Base-by-base conservation (phyloP, 2,113 vertebrate genomes). In the Polypterus senegalus region DNA sequence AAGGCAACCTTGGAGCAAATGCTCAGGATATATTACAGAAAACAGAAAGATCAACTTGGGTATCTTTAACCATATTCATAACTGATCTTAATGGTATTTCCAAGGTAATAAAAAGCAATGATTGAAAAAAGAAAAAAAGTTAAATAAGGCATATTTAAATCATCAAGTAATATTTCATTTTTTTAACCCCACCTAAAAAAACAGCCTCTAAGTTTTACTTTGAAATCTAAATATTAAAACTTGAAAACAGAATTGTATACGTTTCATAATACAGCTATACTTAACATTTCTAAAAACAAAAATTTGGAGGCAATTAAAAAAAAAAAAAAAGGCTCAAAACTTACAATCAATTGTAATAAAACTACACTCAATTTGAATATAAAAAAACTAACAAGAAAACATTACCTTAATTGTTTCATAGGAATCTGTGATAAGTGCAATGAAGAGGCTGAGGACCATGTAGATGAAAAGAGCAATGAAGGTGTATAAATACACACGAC, bases 391-490 rank as follows among this genome's bases (percentile, higher is more conserved):
- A 11, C 11, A 54, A 11, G 2, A 27, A 27, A 27, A 27, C 5
- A 11, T 80, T 86, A 98, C 96, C 91, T 99, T 98, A 75, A 98
- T 94, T 54, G 91, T 98, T 65, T 98, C 92, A 1, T 98, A 98
- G 58, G 96, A 83, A 44, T 97, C 94, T 0, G 94, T 98, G 79
- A 99, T 99, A 63, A 99, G 90, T 3, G 94, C 96, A 57, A 99
- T 99, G 70, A 99, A 99, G 65, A 99, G 93, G 54, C 94, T 97
- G 71, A 99, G 89, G 71, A 99, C 88, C 94, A 98, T 97, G 72
- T 99, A 99, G 74, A 97, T 97, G 62, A 98, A 98, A 47, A 98
- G 83, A 3, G 92, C 93, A 69, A 99, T 99, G 81, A 99, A 99
- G 74, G 92, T 93, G 72, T 97, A 99, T 43, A 99, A 81, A 67